Evolutionary conservation across 2,797 vertebrate genomes (phyloP), one percentile per base, ranked within the genome.

Genomic region (Mus spretus): DNA sequence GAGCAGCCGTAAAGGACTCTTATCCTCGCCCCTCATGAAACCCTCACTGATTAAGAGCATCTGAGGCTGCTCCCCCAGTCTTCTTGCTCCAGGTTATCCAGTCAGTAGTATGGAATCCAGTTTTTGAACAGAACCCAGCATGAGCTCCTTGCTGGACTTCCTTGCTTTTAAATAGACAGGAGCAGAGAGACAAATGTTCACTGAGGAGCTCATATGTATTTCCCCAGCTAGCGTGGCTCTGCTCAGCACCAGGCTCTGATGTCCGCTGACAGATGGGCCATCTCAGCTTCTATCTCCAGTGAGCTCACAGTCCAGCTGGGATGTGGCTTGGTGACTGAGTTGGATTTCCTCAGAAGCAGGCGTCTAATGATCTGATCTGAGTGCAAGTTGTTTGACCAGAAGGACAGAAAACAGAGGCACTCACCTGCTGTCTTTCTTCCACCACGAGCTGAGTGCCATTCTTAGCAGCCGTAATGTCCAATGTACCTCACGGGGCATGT

Each of bases 311-410:
- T 88, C 65, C 63, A 57, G 1, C 15, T 87, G 78, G 44, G 26
- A 57, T 3, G 75, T 75, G 79, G 59, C 12, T 24, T 26, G 26
- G 8, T 59, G 37, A 75, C 84, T 88, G 40, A 63, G 37, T 90
- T 90, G 74, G 13, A 22, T 94, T 93, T 93, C 28, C 57, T 22
- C 44, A 87, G 91, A 93, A 79, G 34, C 14, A 91, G 59, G 6
- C 26, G 50, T 93, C 89, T 11, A 11, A 79, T 17, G 9, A 72
- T 85, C 78, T 92, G 80, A 65, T 88, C 74, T 92, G 77, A 92
- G 31, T 82, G 13, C 13, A 93, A 90, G 44, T 57, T 55, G 37
- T 11, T 74, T 89, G 47, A 63, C 77, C 3, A 5, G 80, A 90
- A n/a, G 1, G 24, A 22, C 2, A 65, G 13, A 89, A 57, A 78